Evolutionary conservation across 2,113 vertebrate genomes (phyloP).

Genomic region (Nanger granti): DNA sequence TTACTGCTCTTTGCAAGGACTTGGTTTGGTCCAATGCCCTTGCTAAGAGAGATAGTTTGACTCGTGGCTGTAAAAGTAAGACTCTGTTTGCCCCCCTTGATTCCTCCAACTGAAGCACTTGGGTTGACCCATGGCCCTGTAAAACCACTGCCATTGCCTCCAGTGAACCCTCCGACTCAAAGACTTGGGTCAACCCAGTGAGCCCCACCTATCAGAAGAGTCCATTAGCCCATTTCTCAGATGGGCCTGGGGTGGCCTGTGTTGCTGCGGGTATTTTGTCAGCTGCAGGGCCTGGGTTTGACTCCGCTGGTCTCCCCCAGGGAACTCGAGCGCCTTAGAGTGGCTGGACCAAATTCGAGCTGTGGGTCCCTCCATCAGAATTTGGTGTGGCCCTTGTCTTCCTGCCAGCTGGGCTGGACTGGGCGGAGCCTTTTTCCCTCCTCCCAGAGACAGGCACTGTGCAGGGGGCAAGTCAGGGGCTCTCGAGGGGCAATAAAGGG

Average conservation of each 20-base stretch:
- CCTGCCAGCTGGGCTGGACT: not conserved
- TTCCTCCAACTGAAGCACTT: not conserved
- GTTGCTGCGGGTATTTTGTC: not conserved
- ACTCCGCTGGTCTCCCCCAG: not conserved
- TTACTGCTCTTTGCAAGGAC: not conserved
- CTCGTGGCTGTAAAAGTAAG: not conserved
- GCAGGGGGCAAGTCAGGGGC: accelerated
- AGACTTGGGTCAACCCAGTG: not conserved
- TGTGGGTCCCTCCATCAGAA: not conserved
- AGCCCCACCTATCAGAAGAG: not conserved
- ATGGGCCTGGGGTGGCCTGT: not conserved
- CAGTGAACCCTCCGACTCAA: not conserved
- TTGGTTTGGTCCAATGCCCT: not conserved
- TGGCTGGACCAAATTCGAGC: no score
- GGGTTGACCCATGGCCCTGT: not conserved
- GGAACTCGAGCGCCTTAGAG: not conserved
- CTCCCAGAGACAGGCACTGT: no score
- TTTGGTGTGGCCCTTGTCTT: not conserved
- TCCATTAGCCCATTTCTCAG: not conserved
- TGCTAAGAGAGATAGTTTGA: not conserved
- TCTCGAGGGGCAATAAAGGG: conserved; percentile 2
- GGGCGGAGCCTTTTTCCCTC: not conserved
- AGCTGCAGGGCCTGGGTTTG: not conserved
- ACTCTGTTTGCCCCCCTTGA: not conserved
- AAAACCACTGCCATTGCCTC: not conserved